A percentile compares a stretch with the other conserved stretches of the same genome.
These are phyloP conservation scores for Clarias magur DNA, from an alignment of 2,113 vertebrate species.

Conservation along the genomic window DNA sequence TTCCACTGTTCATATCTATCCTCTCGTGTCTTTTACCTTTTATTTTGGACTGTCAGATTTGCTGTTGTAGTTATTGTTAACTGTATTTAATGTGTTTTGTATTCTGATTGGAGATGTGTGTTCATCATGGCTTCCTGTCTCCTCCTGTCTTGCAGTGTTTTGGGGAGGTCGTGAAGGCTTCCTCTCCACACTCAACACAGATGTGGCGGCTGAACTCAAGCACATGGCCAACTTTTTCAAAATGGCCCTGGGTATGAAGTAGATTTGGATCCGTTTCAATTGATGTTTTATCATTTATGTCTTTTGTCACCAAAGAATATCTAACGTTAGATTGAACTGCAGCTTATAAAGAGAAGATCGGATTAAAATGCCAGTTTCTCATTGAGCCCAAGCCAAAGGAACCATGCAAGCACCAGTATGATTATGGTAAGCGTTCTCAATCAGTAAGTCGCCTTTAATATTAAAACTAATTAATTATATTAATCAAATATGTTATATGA, in stretches of 20 bases:
- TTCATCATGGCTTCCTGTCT: neutral
- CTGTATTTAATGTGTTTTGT: no score
- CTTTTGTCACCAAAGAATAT: neutral
- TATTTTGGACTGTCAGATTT: no score
- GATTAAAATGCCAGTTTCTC: slow-evolving; percentile 70
- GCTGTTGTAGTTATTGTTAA: no score
- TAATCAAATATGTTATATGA: neutral
- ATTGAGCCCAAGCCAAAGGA: slow-evolving; percentile 71
- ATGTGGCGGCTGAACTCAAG: slow-evolving; percentile 64
- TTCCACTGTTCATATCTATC: no score
- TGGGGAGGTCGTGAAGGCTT: slow-evolving; percentile 72
- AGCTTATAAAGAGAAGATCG: slow-evolving; percentile 72
- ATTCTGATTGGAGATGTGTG: no score
- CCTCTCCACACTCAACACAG: slow-evolving; percentile 63
- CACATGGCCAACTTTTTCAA: slow-evolving; percentile 71
- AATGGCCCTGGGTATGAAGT: slow-evolving; percentile 66
- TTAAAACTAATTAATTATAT: neutral
- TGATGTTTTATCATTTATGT: no score
- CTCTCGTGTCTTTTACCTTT: no score
- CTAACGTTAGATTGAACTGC: neutral
- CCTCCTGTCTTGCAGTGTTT: slow-evolving; percentile 61
- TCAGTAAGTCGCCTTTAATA: neutral
- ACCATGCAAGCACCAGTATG: slow-evolving; percentile 71
- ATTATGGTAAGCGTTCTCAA: slow-evolving; percentile 61
- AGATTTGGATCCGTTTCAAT: neutral